Conservation (phyloP, 92 coral and sea anemone species). For the Chrysogorgia sp. region DNA sequence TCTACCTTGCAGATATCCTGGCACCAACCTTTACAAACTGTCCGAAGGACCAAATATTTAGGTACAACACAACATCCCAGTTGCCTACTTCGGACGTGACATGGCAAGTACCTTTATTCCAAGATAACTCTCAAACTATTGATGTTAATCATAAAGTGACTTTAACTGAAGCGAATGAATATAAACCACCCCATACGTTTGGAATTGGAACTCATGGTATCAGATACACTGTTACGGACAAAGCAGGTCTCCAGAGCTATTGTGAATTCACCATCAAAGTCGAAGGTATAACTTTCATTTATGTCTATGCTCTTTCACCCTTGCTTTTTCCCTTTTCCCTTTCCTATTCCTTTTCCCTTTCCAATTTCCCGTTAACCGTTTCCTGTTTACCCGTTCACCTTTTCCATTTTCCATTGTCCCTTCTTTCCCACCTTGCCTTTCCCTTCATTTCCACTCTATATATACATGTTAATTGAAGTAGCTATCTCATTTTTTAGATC, state of each 20-base stretch:
- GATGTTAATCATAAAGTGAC: slow-evolving; percentile 78
- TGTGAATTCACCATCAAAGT: slow-evolving; percentile 72
- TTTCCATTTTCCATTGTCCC: background rate
- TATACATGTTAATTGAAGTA: too few relatives aligned
- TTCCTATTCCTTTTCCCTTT: background rate
- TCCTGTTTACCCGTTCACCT: background rate
- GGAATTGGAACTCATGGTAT: slow-evolving; percentile 66
- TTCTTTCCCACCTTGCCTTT: background rate
- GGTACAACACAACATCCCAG: slow-evolving; percentile 39
- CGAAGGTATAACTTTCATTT: slow-evolving; percentile 53
- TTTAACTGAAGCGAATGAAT: slow-evolving; percentile 53
- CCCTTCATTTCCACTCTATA: too few relatives aligned
- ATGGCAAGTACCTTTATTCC: slow-evolving; percentile 68
- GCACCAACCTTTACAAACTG: slow-evolving; percentile 10
- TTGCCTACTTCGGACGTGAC: slow-evolving; percentile 63
- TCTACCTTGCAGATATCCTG: background rate
- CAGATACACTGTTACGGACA: slow-evolving; percentile 69
- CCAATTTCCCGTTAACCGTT: background rate
- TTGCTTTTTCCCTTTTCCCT: background rate
- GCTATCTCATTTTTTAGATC: slow-evolving; percentile 49
- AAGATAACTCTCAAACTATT: slow-evolving; percentile 73
- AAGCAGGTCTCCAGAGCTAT: slow-evolving; percentile 50
- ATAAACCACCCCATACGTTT: slow-evolving; percentile 65
- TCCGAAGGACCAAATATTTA: background rate
- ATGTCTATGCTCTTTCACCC: too few relatives aligned